A percentile compares a stretch with the other conserved stretches of the same genome.
phyloP scores from a whole-genome alignment of 2,113 vertebrate species.

The Xiphophorus maculatus region DNA sequence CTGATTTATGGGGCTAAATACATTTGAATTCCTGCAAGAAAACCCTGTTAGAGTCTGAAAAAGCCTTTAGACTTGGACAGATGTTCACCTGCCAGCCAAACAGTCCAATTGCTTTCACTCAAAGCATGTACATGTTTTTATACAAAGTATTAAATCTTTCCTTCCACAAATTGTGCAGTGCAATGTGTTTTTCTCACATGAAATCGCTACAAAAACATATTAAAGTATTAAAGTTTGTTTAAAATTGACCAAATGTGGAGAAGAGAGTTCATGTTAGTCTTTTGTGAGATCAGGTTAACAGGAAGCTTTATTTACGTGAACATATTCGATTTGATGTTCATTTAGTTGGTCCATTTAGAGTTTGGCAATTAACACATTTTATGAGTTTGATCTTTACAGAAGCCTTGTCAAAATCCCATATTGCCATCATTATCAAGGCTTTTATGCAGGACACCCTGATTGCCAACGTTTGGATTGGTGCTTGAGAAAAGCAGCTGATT shows the following conservation, averaged over 20 bases:
- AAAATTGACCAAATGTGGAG: background rate
- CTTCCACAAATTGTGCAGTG: background rate
- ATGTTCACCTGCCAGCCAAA: background rate
- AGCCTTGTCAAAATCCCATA: background rate
- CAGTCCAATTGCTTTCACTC: too few species aligned
- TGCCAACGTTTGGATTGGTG: background rate
- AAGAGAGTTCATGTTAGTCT: background rate
- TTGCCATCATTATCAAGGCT: background rate
- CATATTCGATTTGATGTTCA: background rate
- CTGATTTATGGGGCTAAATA: background rate
- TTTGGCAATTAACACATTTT: background rate
- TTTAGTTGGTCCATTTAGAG: background rate
- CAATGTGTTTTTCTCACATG: background rate
- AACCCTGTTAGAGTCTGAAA: background rate
- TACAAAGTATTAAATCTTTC: background rate
- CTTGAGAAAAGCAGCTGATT: conserved; percentile 20
- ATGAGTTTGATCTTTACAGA: background rate
- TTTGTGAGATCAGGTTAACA: background rate
- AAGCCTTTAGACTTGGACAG: background rate
- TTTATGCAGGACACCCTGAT: background rate
- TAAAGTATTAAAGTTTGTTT: background rate
- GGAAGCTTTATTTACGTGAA: background rate
- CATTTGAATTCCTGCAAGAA: background rate
- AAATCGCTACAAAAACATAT: background rate
- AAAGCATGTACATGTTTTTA: background rate